Evolutionary conservation across 2,797 vertebrate genomes (phyloP).

Genomic region (Pantherophis vulpinus): DNA sequence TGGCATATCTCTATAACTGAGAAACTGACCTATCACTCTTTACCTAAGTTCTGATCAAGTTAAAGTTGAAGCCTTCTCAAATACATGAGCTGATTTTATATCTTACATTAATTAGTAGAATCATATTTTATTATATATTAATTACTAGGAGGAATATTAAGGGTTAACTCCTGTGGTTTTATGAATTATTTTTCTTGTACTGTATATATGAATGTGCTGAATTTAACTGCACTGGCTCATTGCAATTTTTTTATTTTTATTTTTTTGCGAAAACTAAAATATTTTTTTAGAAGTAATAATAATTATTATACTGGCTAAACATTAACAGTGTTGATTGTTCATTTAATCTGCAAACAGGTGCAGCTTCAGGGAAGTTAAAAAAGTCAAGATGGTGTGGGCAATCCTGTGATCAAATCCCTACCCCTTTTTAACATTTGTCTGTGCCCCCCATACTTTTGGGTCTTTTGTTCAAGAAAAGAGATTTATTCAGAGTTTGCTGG

Average conservation of each 20-base stretch:
- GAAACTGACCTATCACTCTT: too few species aligned
- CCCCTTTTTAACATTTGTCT: not conserved
- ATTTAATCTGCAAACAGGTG: not conserved
- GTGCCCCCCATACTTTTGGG: not conserved
- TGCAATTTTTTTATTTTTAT: not conserved
- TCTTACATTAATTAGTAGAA: not conserved
- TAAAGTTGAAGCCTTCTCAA: too few species aligned
- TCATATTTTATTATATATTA: not conserved
- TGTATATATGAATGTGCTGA: not conserved
- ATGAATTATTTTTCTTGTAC: not conserved
- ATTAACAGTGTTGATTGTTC: not conserved
- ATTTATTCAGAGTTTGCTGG: not conserved
- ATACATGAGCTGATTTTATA: too few species aligned
- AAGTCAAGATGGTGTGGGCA: not conserved
- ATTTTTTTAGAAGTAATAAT: not conserved
- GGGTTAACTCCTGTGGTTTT: not conserved
- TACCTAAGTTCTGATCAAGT: too few species aligned
- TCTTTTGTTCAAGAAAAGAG: not conserved
- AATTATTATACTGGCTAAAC: not conserved
- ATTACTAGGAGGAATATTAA: not conserved
- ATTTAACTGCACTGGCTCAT: not conserved
- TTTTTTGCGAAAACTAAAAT: not conserved
- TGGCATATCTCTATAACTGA: too few species aligned
- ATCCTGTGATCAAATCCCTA: not conserved
- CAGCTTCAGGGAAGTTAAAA: not conserved